These are phyloP conservation scores for Periophthalmodon schlosseri DNA, from an alignment of 2,113 vertebrate species.

Conservation along the genomic window DNA sequence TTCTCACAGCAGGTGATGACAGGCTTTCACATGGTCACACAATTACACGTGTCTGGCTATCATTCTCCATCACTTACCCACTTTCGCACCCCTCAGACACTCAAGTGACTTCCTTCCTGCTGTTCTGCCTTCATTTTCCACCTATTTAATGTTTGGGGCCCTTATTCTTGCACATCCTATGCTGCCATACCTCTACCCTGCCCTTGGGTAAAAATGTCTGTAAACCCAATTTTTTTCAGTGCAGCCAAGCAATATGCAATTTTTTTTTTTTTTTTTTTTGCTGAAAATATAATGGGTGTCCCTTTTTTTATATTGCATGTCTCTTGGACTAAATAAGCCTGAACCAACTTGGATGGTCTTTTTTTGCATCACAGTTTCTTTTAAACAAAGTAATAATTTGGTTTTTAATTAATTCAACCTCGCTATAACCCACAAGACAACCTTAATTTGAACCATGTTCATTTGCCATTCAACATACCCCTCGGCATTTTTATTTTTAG, in stretches of 20 bases:
- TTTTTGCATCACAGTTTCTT: too few species aligned
- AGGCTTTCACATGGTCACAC: constrained; percentile 62
- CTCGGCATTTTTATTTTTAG: background rate
- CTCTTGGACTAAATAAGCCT: background rate
- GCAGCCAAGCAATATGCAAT: background rate
- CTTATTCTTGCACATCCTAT: constrained; percentile 10
- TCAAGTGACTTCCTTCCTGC: constrained; percentile 20
- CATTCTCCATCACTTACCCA: constrained; percentile 35
- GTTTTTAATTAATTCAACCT: background rate
- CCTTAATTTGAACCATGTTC: background rate
- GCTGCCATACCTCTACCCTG: background rate
- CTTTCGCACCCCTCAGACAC: constrained; percentile 21
- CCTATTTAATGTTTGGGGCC: constrained; percentile 17
- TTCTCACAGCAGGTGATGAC: constrained; percentile 61
- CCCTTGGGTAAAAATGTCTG: background rate
- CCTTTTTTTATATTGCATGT: background rate
- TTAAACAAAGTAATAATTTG: too few species aligned
- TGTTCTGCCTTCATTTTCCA: constrained; percentile 13
- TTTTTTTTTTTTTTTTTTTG: background rate
- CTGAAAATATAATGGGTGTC: background rate
- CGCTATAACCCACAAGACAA: background rate
- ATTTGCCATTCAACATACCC: background rate
- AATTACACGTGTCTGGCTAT: constrained; percentile 49
- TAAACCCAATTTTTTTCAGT: background rate
- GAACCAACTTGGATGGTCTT: background rate